Evolutionary conservation across 2,888 invertebrate genomes (phyloP), one percentile per base, ranked within the genome.

Genomic region (Cryptosula pallasiana): DNA sequence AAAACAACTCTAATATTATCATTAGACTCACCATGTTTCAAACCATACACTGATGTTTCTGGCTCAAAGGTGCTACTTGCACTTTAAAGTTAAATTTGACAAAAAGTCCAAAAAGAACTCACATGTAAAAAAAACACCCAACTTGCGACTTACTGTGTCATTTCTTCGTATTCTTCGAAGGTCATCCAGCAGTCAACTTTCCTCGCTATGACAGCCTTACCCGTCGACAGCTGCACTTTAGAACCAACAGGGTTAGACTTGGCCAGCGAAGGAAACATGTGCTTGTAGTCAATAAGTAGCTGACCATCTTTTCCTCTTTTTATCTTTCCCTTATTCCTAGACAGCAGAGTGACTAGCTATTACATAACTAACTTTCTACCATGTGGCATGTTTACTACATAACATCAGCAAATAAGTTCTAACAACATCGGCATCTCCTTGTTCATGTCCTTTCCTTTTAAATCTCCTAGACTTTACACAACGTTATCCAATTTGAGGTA

Each of bases 181-280:
- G 81, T 78, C 81, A 83, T 80, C 82, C 83, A 82, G 73, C 80
- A 80, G 76, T 83, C 79, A 0, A 80, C 78, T 71, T 77, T 76
- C 16, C 79, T 73, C 13, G 76, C 72, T 23, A 83, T 78, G 1
- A 79, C 72, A 1, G 83, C 82, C 32, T 77, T 75, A 1, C 83
- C 83, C 2, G 82, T 82, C 13, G 81, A 81, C 73, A 83, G 73
- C 34, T 78, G 78, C 72, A 80, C 77, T 72, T 79, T 80, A 35
- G 75, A 74, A 0, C 75, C 77, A 5, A 75, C 72, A 1, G 80
- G 74, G 0, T 75, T 74, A 16, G 79, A 77, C 29, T 69, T 72
- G 13, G 76, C 71, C 34, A 72, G 73, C 20, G 74, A 70, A 1
- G 81, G 80, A 73, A 81, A 81, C 70, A 75, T 74, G 72, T 79